Conservation (phyloP, 1,140 invertebrate genomes). For the Lordiphosa collinella region DNA sequence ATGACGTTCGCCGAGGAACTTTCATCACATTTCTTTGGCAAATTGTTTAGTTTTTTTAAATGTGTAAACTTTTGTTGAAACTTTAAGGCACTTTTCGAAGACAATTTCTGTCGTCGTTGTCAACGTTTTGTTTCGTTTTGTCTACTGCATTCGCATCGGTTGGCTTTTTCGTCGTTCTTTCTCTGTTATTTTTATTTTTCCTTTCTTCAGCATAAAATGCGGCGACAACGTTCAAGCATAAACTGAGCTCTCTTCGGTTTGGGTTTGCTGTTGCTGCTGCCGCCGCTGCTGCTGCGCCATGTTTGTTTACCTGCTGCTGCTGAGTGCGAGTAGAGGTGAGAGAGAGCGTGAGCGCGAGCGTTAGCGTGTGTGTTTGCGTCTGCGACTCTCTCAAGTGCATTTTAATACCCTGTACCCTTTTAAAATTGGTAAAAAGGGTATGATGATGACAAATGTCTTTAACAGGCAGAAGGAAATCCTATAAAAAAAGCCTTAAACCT, state of each 20-base stretch:
- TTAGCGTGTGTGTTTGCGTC: conserved; percentile 18
- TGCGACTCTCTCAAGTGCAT: conserved; percentile 69
- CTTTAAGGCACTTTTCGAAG: conserved; percentile 35
- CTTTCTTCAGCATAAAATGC: conserved; percentile 67
- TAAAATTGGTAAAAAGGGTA: no score
- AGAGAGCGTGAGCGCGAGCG: conserved; percentile 1
- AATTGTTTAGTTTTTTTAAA: conserved; percentile 1
- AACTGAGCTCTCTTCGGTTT: conserved; percentile 34
- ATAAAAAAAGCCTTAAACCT: no score
- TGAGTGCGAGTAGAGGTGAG: conserved; percentile 8
- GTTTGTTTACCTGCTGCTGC: conserved; percentile 69
- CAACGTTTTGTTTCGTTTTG: conserved; percentile 63
- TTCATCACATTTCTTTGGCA: conserved; percentile 14
- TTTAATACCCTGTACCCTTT: conserved; percentile 15
- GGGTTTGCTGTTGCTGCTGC: conserved; percentile 11
- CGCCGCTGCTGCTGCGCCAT: conserved; percentile 37
- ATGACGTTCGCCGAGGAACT: conserved; percentile 44
- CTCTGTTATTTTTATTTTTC: conserved; percentile 48
- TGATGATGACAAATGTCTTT: no score
- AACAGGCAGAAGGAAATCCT: no score
- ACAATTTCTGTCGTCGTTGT: conserved; percentile 56
- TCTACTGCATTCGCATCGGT: conserved; percentile 65
- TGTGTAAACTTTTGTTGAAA: neutral
- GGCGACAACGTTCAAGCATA: conserved; percentile 58
- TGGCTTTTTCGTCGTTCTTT: conserved; percentile 52